Evolutionary conservation across 2,797 vertebrate species (phyloP).

Genomic region (Lithobates sylvaticus): DNA sequence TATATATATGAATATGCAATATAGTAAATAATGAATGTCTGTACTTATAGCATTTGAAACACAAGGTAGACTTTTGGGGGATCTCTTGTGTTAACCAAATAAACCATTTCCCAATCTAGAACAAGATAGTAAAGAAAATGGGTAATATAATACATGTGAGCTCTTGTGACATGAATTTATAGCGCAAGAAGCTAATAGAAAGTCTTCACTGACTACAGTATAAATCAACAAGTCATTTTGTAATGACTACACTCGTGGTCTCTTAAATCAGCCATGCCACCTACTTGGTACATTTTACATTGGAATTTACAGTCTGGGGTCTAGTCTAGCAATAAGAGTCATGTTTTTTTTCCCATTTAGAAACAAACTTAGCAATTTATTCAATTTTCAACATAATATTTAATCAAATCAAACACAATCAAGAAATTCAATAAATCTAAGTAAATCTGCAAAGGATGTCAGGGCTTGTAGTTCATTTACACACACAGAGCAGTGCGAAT

Average conservation of each 20-base stretch:
- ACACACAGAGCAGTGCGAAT: no score
- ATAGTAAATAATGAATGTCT: neutral
- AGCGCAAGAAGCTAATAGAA: constrained; percentile 16
- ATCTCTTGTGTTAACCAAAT: constrained; percentile 24
- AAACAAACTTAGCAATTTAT: neutral
- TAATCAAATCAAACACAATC: neutral
- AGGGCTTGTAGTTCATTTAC: no score
- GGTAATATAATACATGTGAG: constrained; percentile 22
- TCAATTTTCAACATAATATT: neutral
- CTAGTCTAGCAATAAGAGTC: neutral
- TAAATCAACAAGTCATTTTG: constrained; percentile 19
- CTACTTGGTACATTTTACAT: constrained; percentile 1
- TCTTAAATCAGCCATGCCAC: constrained; percentile 24
- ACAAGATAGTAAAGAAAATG: constrained; percentile 7
- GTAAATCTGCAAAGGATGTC: no score
- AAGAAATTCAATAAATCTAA: neutral
- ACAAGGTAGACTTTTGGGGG: neutral
- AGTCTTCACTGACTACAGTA: neutral
- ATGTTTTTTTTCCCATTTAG: neutral
- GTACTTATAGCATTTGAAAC: no score
- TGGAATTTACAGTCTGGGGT: neutral
- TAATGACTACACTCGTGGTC: constrained; percentile 4
- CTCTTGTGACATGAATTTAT: constrained; percentile 29
- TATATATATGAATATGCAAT: neutral
- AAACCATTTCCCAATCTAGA: constrained; percentile 8